A percentile compares a stretch with the other conserved stretches of the same genome.
Evolutionary conservation across 2,888 invertebrate genomes (phyloP).

Genomic region (Cenopis cana): DNA sequence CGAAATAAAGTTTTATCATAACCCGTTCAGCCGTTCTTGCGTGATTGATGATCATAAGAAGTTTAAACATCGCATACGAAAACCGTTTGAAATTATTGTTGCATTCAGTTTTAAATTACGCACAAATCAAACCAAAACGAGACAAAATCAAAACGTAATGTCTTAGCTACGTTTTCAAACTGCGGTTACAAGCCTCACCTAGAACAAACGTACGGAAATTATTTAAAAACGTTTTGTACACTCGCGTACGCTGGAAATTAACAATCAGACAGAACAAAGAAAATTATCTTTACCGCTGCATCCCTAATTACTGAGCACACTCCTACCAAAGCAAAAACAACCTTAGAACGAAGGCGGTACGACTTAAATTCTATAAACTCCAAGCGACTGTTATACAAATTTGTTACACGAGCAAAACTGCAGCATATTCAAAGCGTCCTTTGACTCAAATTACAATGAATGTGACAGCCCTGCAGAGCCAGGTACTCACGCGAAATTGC

Average conservation of each 20-base stretch:
- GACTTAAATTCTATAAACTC: conserved; percentile 4
- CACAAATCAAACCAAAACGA: background rate
- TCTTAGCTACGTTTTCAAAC: background rate
- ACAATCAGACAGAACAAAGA: conserved; percentile 42
- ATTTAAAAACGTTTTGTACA: conserved; percentile 35
- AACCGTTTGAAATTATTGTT: no score
- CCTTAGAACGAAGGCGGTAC: background rate
- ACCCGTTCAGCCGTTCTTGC: no score
- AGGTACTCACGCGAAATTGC: background rate
- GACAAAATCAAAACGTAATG: background rate
- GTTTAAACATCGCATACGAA: no score
- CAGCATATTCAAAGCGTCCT: background rate
- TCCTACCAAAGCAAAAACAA: background rate
- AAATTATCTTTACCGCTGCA: conserved; percentile 43
- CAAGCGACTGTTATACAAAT: background rate
- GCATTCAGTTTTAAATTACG: background rate
- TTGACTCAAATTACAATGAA: conserved; percentile 11
- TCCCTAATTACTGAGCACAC: conserved; percentile 28
- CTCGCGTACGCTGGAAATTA: conserved; percentile 26
- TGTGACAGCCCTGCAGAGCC: conserved; percentile 3
- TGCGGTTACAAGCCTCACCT: background rate
- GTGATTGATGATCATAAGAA: no score
- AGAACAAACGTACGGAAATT: conserved; percentile 12
- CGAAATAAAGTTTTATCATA: no score
- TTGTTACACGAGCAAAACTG: background rate